A percentile compares a stretch with the other conserved stretches of the same genome.
phyloP scores from a whole-genome alignment of 1,140 invertebrate species.

The Drosophila hydei region DNA sequence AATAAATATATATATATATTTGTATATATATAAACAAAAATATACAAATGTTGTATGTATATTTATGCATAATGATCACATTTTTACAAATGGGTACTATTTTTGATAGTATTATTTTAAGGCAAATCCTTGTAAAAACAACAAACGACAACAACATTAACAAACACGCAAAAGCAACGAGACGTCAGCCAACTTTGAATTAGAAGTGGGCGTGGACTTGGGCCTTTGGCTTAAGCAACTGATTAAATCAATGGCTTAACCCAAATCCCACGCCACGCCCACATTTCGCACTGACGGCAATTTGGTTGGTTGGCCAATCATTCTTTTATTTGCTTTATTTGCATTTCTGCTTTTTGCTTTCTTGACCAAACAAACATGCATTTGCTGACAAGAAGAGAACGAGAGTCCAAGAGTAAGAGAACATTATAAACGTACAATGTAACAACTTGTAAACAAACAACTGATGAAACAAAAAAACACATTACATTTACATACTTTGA shows the following conservation, averaged over 20 bases:
- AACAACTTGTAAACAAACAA: slow-evolving; percentile 35
- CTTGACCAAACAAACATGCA: slow-evolving; percentile 65
- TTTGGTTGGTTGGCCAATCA: slow-evolving; percentile 60
- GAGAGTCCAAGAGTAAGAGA: slow-evolving; percentile 26
- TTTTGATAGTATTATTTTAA: slow-evolving; percentile 83
- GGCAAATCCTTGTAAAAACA: slow-evolving; percentile 74
- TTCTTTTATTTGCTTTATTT: slow-evolving; percentile 81
- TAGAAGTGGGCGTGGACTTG: slow-evolving; percentile 22
- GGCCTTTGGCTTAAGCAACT: neutral
- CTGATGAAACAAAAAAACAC: slow-evolving; percentile 25
- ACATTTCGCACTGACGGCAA: neutral
- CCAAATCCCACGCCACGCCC: slow-evolving; percentile 5
- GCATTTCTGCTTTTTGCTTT: slow-evolving; percentile 76
- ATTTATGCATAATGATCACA: slow-evolving; percentile 73
- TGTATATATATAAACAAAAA: slow-evolving; percentile 36
- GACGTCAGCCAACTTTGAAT: slow-evolving; percentile 13
- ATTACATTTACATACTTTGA: slow-evolving; percentile 48
- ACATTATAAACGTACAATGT: slow-evolving; percentile 33
- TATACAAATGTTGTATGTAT: slow-evolving; percentile 71
- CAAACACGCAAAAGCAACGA: slow-evolving; percentile 38
- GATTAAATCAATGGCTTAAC: slow-evolving; percentile 18
- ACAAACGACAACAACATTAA: slow-evolving; percentile 58
- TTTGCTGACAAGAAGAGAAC: slow-evolving; percentile 44
- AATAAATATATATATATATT: slow-evolving; percentile 2
- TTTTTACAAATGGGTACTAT: slow-evolving; percentile 78